Conservation (phyloP, 2,797 vertebrate genomes). For the Gymnoscopelus braueri region DNA sequence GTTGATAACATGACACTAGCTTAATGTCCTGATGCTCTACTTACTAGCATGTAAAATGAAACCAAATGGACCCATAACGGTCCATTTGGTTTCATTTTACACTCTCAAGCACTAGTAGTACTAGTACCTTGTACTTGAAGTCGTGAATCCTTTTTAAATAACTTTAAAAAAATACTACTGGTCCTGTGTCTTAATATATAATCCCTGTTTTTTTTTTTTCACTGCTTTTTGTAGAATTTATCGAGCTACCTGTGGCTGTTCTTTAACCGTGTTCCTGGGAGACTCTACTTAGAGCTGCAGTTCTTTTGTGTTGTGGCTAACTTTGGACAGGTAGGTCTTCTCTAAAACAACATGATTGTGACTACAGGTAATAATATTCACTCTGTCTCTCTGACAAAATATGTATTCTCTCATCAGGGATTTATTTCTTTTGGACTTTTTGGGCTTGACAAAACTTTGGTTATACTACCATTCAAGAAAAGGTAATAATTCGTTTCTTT, state of each 20-base stretch:
- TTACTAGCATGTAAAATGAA: too few species aligned
- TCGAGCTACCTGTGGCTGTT: constrained; percentile 96
- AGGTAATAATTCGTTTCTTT: constrained; percentile 78
- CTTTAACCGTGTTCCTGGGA: constrained; percentile 88
- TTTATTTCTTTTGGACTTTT: constrained; percentile 96
- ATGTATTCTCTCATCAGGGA: constrained; percentile 78
- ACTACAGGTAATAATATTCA: not conserved
- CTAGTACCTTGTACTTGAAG: not conserved
- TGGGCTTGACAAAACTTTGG: constrained; percentile 96
- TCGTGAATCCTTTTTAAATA: too few species aligned
- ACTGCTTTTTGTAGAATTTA: constrained; percentile 84
- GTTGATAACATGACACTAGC: not conserved
- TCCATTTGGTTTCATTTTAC: too few species aligned
- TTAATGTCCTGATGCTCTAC: not conserved
- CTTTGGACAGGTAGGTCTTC: constrained; percentile 90
- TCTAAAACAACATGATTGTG: not conserved
- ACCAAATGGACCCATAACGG: too few species aligned
- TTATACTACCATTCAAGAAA: constrained; percentile 92
- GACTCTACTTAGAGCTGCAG: constrained; percentile 93
- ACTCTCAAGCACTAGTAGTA: not conserved
- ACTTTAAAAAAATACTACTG: too few species aligned
- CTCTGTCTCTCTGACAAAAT: not conserved
- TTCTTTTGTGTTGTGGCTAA: constrained; percentile 96
- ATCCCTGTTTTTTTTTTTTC: not conserved
- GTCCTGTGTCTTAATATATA: not conserved